Evolutionary conservation across 2,888 invertebrate genomes (phyloP), one percentile per base, ranked within the genome.

Genomic region (Luperina testacea): DNA sequence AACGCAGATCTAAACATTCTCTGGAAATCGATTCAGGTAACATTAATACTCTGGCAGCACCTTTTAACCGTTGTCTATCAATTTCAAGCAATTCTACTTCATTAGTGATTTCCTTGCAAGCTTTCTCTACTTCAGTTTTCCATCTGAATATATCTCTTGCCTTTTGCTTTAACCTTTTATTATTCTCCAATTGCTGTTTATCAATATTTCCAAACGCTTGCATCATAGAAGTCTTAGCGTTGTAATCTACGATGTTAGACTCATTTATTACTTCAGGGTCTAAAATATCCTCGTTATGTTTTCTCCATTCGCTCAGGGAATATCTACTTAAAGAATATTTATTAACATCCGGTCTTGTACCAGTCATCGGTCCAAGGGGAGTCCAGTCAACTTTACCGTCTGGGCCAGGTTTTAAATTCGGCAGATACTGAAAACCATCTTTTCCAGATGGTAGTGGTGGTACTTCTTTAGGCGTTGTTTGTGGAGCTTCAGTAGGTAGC

Each of bases 321-420:
- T 97, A 98, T 88, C 98, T 96, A 20, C 98, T 98, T 69, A 98
- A 96, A 0, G 98, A 98, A 91, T 98, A 98, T 89, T 98, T 98
- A 94, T 98, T 98, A 17, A 98, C 98, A 0, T 97, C 97, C 0
- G 98, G 98, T 83, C 98, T 96, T 0, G 98, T 97, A 6, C 98
- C 98, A 0, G 98, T 98, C 90, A 98, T 95, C 0, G 97, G 97
- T 0, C 97, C 97, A 77, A 98, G 94, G 0, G 98, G 98, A 59
- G 98, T 97, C 98, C 98, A 98, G 92, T 98, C 98, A 0, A 98
- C 97, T 86, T 97, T 97, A 3, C 98, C 98, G 2, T 98, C 98
- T 6, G 97, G 97, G 96, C 98, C 98, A 15, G 98, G 98, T 85
- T 92, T 95, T 38, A 96, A 87, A 63, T 92, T 91, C 0, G 95